Evolutionary conservation across 2,888 invertebrate genomes (phyloP).

Genomic region (Rhingia campestris): DNA sequence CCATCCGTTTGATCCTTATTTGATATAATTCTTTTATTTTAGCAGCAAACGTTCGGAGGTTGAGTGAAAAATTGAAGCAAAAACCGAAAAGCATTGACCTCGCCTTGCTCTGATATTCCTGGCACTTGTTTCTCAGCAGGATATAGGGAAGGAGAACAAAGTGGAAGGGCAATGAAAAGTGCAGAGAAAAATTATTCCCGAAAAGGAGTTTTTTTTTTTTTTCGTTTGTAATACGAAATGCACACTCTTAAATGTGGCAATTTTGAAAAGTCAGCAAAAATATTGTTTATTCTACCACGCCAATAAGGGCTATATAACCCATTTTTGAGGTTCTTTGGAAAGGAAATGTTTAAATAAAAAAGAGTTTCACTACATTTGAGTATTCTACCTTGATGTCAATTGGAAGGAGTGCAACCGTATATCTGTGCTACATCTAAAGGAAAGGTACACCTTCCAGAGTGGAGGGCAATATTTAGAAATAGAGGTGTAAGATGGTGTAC

Average conservation of each 20-base stretch:
- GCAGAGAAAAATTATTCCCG: conserved; percentile 1
- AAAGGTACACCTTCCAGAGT: neutral
- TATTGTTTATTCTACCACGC: conserved; percentile 35
- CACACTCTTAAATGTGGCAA: conserved; percentile 40
- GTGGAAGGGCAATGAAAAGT: neutral
- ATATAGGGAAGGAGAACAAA: neutral
- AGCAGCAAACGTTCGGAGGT: neutral
- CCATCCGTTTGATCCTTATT: conserved; percentile 23
- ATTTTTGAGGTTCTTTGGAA: conserved; percentile 21
- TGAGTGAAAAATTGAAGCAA: conserved; percentile 19
- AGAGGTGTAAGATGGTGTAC: too few relatives aligned
- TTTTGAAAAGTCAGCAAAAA: conserved; percentile 41
- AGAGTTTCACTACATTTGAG: conserved; percentile 41
- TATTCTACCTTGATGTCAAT: conserved; percentile 57
- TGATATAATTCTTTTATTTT: conserved; percentile 40
- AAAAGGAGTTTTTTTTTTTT: conserved; percentile 8
- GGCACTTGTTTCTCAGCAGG: conserved; percentile 43
- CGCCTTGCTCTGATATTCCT: conserved; percentile 30
- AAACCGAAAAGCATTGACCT: conserved; percentile 59
- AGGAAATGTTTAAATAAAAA: conserved; percentile 10
- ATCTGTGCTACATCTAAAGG: neutral
- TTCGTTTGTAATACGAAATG: conserved; percentile 37
- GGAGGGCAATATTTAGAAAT: too few relatives aligned
- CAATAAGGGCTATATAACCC: conserved; percentile 54
- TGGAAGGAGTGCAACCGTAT: conserved; percentile 20